These are phyloP conservation scores for Fulmarus glacialis DNA, from an alignment of 2,113 vertebrate species.

Conservation along the genomic window DNA sequence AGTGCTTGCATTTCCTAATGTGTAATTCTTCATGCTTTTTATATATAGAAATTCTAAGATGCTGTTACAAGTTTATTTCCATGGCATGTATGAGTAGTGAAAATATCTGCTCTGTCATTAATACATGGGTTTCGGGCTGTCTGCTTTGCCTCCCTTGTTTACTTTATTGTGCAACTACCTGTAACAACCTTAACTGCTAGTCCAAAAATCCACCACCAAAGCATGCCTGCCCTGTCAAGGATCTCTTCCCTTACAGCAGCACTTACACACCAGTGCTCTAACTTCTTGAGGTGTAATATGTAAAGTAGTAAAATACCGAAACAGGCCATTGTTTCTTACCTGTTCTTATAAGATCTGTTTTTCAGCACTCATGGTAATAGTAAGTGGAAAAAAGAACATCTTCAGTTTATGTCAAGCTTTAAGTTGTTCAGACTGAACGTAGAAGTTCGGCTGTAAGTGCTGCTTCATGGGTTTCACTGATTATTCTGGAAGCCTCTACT, in stretches of 20 bases:
- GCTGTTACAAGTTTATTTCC: background rate
- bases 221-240: background rate
- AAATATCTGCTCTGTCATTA: background rate
- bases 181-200: background rate
- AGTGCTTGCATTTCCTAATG: background rate
- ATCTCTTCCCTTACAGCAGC: background rate
- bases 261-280: background rate
- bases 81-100: background rate
- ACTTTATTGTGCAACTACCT: conserved; percentile 14
- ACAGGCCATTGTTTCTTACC: background rate
- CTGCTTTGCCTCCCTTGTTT: conserved; percentile 12
- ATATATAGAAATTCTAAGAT: background rate
- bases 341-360: background rate
- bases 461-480: background rate
- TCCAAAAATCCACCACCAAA: background rate
- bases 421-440: background rate
- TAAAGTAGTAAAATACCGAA: background rate
- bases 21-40: background rate
- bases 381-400: background rate
- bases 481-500: background rate
- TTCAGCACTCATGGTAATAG: background rate
- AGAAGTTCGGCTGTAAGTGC: background rate
- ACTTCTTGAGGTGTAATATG: background rate
- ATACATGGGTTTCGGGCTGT: background rate
- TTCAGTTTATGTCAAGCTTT: background rate